phyloP scores from a whole-genome alignment of 2,113 vertebrate species.

The Hemiprocne comata region DNA sequence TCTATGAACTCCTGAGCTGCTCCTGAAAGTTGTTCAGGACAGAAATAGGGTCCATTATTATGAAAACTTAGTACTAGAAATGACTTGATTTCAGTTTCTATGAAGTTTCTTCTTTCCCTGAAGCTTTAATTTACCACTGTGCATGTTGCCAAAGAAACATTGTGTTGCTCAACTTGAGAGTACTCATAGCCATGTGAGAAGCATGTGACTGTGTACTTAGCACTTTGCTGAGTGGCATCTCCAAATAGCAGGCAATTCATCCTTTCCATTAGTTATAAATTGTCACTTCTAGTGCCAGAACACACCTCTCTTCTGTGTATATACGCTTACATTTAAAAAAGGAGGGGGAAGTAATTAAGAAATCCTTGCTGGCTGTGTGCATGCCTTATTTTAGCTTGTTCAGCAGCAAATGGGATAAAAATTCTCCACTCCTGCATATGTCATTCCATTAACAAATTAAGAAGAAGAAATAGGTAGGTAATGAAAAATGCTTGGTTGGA shows the following conservation, averaged over 20 bases:
- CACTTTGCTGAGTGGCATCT: not conserved
- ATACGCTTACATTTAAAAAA: not conserved
- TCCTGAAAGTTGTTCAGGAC: not conserved
- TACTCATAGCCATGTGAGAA: not conserved
- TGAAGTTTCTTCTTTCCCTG: not conserved
- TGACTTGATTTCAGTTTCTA: not conserved
- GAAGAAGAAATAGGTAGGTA: conserved; percentile 3
- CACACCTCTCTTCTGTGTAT: not conserved
- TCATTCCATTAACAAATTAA: conserved; percentile 15
- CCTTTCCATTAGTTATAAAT: not conserved
- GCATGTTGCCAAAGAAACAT: not conserved
- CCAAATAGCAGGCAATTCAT: not conserved
- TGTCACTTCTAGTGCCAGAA: not conserved
- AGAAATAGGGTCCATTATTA: not conserved
- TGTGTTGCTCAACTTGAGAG: not conserved
- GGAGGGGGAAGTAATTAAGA: not conserved
- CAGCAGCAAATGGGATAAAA: not conserved
- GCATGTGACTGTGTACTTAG: not conserved
- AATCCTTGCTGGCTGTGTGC: not conserved
- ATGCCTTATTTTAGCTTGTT: not conserved
- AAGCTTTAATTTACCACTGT: not conserved
- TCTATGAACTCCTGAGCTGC: not conserved
- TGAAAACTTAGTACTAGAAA: not conserved
- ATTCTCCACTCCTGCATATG: not conserved
- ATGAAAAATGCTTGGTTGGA: conserved; percentile 45